These are phyloP conservation scores for Protobothrops flavoviridis DNA, from an alignment of 2,113 vertebrate genomes.

Conservation along the genomic window DNA sequence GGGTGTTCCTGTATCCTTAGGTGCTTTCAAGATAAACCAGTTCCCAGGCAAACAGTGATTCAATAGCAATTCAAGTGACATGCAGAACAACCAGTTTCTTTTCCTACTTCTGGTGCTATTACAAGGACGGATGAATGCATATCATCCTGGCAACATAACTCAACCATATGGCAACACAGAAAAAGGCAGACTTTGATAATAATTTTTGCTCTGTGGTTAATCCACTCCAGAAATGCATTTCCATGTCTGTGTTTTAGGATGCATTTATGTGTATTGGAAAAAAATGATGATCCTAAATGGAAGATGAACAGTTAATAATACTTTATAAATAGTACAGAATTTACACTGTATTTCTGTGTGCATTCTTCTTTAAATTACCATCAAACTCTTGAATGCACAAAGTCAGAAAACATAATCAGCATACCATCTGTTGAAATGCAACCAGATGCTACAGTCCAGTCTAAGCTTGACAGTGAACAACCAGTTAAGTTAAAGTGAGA, in stretches of 20 bases:
- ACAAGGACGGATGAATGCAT: background rate
- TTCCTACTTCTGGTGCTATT: background rate
- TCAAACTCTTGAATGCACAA: constrained; percentile 35
- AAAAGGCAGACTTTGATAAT: background rate
- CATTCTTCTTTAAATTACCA: constrained; percentile 19
- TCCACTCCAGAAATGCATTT: background rate
- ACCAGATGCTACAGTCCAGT: constrained; percentile 44
- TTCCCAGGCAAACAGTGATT: background rate
- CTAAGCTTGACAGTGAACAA: constrained; percentile 41
- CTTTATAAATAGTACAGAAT: background rate
- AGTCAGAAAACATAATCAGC: constrained; percentile 35
- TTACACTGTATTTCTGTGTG: constrained; percentile 30
- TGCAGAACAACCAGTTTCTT: background rate
- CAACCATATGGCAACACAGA: background rate
- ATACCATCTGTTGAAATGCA: constrained; percentile 44
- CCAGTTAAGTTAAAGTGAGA: constrained; percentile 40
- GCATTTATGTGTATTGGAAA: background rate
- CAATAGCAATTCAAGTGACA: background rate
- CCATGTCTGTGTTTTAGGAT: background rate
- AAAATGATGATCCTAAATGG: background rate
- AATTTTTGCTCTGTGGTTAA: background rate
- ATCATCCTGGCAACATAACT: background rate
- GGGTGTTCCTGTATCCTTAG: background rate
- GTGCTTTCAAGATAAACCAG: background rate
- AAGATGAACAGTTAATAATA: constrained; percentile 11